Base-by-base conservation (phyloP, 1,140 invertebrate genomes). In the Penaeus chinensis region DNA sequence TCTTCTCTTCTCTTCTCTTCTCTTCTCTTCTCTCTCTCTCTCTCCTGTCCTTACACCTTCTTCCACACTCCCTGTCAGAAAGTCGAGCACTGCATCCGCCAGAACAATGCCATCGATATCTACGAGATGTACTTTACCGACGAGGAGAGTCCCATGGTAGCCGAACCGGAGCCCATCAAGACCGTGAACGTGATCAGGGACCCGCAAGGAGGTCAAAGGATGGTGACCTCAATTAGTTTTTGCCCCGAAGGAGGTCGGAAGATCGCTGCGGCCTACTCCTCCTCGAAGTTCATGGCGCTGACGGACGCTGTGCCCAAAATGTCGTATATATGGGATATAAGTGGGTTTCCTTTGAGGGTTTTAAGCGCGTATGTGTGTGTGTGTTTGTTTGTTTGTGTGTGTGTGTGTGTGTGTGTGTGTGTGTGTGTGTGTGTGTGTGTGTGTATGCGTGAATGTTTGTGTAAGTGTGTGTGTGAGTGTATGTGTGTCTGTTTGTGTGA, bases 61-160 rank as follows among this genome's bases (percentile, higher is more conserved):
- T n/a, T 11, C 13, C 16, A 24, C 66, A 24, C 20, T 69, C 20
- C 20, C 65, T 5, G 7, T 18, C 18, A 32, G 66, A 32, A 94
- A 69, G 96, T 98, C 95, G 97, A 98, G 92, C 95, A 97, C 91
- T 96, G 95, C 90, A 96, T 98, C 81, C 93, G 96, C 81, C 97
- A 98, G 93, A 99, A 99, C 92, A 98, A 98, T 92, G 96, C 96
- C 0, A 95, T 98, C 66, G 22, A 69, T 7, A 69, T 69, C 22
- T 32, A 24, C 20, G 66, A 69, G 66, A 80, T 80, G 60, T 80
- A 80, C 60, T 81, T 77, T 18, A 95, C 96, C 81, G 94, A 95
- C 42, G 92, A 94, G 0, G 93, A 82, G 32, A 69, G 93, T 20
- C 86, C 89, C 0, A 63, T 90, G 32, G 84, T 89, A 3, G 89